phyloP scores from a whole-genome alignment of 1,140 invertebrate genomes.

The Choristoneura fumiferana region DNA sequence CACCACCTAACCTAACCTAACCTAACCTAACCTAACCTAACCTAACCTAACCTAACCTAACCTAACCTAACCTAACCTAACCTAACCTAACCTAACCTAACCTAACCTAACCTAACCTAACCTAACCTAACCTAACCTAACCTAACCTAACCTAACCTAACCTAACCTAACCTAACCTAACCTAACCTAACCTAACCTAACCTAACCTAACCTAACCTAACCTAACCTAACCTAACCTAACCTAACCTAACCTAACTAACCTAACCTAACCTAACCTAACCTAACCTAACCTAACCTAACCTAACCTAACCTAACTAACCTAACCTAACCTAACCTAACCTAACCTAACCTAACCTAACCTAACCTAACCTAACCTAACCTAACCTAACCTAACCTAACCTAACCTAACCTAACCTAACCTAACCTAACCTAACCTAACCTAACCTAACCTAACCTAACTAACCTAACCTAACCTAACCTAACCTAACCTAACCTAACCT shows the following conservation, averaged over 20 bases:
- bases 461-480: conserved; percentile 10
- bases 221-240: conserved; percentile 10
- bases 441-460: too few species aligned
- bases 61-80: conserved; percentile 20
- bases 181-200: conserved; percentile 10
- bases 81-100: conserved; percentile 20
- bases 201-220: conserved; percentile 10
- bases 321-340: conserved; percentile 10
- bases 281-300: conserved; percentile 10
- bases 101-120: conserved; percentile 15
- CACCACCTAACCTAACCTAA: conserved; percentile 6
- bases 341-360: conserved; percentile 9
- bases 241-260: conserved; percentile 6
- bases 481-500: conserved; percentile 10
- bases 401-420: conserved; percentile 9
- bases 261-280: conserved; percentile 10
- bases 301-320: conserved; percentile 8
- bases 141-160: conserved; percentile 8
- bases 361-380: conserved; percentile 10
- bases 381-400: conserved; percentile 10
- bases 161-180: conserved; percentile 10
- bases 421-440: conserved; percentile 8
- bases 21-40: conserved; percentile 20
- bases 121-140: conserved; percentile 9
- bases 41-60: conserved; percentile 21